phyloP scores from a whole-genome alignment of 2,888 invertebrate genomes.

The Drymonia ruficornis region DNA sequence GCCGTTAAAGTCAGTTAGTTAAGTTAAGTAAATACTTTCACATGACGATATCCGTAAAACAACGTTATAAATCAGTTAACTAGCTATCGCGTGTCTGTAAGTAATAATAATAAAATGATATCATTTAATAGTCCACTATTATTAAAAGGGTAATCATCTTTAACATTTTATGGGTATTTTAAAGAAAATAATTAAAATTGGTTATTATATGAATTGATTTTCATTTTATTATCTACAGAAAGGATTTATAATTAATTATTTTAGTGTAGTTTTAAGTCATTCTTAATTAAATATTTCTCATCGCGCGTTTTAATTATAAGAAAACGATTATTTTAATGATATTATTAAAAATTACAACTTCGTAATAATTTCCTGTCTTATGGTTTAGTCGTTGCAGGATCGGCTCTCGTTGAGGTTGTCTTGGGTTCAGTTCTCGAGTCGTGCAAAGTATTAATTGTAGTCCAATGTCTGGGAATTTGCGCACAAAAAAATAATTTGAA shows the following conservation, averaged over 20 bases:
- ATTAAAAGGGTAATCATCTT: background rate
- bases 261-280: background rate
- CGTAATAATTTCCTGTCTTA: background rate
- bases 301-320: background rate
- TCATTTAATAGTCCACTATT: background rate
- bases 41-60: background rate
- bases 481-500: too few species aligned
- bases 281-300: background rate
- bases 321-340: background rate
- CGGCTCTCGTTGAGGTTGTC: too few species aligned
- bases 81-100: conserved; percentile 2
- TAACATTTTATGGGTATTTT: background rate
- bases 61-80: background rate
- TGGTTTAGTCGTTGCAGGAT: too few species aligned
- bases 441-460: too few species aligned
- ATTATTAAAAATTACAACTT: background rate
- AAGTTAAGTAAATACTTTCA: background rate
- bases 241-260: background rate
- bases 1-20: too few species aligned
- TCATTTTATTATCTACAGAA: background rate
- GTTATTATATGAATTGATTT: background rate
- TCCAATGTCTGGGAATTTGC: too few species aligned
- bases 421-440: too few species aligned
- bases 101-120: background rate
- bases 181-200: background rate